phyloP scores from a whole-genome alignment of 2,797 vertebrate genomes.

The Danionella dracula region DNA sequence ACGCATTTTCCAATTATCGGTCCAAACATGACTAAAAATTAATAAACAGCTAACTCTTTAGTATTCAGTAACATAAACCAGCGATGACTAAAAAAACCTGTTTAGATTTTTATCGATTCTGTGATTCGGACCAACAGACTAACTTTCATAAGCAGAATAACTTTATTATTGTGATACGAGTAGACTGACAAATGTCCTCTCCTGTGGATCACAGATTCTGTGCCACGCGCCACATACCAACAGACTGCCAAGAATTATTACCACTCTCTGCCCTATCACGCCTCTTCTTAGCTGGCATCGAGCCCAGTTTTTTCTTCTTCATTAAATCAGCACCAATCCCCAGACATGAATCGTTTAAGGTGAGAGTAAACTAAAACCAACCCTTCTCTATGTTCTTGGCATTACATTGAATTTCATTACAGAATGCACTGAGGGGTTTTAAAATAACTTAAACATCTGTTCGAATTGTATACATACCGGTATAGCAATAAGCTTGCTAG shows the following conservation, averaged over 20 bases:
- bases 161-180: constrained; percentile 9
- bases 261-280: neutral
- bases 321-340: constrained; percentile 5
- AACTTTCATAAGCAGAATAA: neutral
- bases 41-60: no score
- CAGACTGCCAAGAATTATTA: constrained; percentile 1
- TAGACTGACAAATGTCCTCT: neutral
- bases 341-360: neutral
- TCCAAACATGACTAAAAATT: no score
- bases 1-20: no score
- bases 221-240: neutral
- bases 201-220: neutral
- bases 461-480: neutral
- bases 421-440: constrained; percentile 2
- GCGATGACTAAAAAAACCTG: no score
- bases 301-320: constrained; percentile 13
- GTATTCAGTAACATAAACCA: no score
- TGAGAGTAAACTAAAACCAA: neutral
- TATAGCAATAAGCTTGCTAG: neutral
- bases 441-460: constrained; percentile 12
- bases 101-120: no score
- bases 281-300: constrained; percentile 2
- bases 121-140: no score
- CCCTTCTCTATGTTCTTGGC: neutral
- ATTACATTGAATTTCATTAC: neutral